phyloP scores from a whole-genome alignment of 2,113 vertebrate genomes.

The Charina bottae region DNA sequence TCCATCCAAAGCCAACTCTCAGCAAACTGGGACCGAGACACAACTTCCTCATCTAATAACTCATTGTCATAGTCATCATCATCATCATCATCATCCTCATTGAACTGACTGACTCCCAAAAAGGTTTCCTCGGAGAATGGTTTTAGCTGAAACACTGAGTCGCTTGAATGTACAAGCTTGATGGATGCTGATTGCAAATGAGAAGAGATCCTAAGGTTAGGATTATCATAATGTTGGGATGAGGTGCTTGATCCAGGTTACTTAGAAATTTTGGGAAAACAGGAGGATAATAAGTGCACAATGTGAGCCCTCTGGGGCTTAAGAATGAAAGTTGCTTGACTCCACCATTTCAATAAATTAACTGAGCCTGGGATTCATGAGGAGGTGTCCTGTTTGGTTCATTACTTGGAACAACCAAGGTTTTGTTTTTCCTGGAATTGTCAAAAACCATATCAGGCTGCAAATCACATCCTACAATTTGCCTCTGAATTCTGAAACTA shows the following conservation, averaged over 20 bases:
- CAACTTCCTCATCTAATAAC: not conserved
- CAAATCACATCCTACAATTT: not conserved
- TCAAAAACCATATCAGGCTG: not conserved
- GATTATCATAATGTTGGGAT: not conserved
- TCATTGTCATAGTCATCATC: not conserved
- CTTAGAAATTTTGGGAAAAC: too few relatives aligned
- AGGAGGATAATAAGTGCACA: not conserved
- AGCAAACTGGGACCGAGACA: not conserved
- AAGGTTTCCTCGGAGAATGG: too few relatives aligned
- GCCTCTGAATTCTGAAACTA: not conserved
- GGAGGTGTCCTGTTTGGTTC: not conserved
- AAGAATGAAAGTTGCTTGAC: not conserved
- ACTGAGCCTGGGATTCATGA: not conserved
- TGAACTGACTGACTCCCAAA: too few relatives aligned
- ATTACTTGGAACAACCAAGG: not conserved
- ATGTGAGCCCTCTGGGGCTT: not conserved
- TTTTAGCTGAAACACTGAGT: too few relatives aligned
- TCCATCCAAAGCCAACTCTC: not conserved
- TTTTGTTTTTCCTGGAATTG: not conserved
- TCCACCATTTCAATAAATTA: not conserved
- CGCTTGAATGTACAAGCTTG: too few relatives aligned
- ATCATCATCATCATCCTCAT: not conserved
- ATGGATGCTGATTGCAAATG: not conserved
- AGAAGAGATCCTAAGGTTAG: not conserved
- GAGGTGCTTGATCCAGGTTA: not conserved